Conservation (phyloP, 2,797 vertebrate genomes). For the Falco berigora region DNA sequence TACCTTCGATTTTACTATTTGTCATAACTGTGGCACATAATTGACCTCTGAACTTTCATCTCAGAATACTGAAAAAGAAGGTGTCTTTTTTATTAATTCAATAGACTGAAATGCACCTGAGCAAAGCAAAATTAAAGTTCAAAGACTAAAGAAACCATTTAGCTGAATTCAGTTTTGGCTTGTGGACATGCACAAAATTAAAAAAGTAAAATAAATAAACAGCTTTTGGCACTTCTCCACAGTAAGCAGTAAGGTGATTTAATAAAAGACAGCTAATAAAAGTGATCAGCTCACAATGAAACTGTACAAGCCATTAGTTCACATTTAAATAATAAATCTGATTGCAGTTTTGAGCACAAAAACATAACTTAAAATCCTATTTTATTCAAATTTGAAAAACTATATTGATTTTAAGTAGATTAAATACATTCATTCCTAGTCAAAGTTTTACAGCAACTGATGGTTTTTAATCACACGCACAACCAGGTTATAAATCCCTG, state of each 20-base stretch:
- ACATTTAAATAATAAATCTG: slow-evolving; percentile 2
- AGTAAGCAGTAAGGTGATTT: not conserved
- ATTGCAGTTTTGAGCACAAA: slow-evolving; percentile 16
- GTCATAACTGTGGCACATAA: not conserved
- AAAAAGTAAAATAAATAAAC: not conserved
- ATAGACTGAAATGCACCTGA: not conserved
- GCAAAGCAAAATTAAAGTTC: not conserved
- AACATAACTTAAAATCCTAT: not conserved
- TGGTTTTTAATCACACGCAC: slow-evolving; percentile 20
- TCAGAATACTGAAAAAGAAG: not conserved
- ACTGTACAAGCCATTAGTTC: slow-evolving; percentile 17
- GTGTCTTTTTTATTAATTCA: not conserved
- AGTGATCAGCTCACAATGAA: not conserved
- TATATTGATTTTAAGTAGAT: slow-evolving; percentile 23
- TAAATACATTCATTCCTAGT: slow-evolving; percentile 40
- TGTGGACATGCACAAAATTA: not conserved
- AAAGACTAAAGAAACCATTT: not conserved
- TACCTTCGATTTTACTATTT: not conserved
- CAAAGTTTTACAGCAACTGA: slow-evolving; percentile 37
- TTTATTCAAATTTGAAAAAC: slow-evolving; percentile 35
- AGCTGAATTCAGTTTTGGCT: not conserved
- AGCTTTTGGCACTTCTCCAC: not conserved
- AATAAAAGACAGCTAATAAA: not conserved
- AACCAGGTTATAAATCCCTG: slow-evolving; percentile 50
- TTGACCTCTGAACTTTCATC: not conserved